Base-by-base conservation (phyloP, 1,140 invertebrate species). In the Physella acuta region DNA sequence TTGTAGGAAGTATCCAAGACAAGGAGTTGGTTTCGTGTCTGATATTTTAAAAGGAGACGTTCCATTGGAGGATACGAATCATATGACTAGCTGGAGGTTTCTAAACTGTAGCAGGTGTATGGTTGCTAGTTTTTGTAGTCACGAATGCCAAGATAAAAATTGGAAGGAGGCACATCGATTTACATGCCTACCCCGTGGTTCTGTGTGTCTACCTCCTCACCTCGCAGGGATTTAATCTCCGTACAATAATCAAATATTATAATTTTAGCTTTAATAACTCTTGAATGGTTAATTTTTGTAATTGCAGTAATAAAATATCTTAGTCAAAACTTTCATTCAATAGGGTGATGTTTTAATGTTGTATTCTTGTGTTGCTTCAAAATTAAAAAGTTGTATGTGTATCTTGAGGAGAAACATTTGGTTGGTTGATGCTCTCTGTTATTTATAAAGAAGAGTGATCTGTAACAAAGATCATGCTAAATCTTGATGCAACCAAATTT, bases 81-180 rank as follows among this genome's bases (percentile, higher is more conserved):
- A 26, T 5, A 52, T n/a, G 20, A 8, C 16, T 14, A 64, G 37
- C 34, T 66, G 64, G 64, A 49, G 28, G 31, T 66, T 66, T 56
- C n/a, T 28, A 16, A 51, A 66, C 16, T 66, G 64, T 51, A 28
- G 28, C 36, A 28, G 34, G 11, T 66, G 64, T n/a, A 66, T 66
- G 64, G 64, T 66, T 30, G 64, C 64, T 17, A 66, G 36, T 26
- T 66, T 56, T 28, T 66, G 64, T 34, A 56, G 52, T 36, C 2
- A 30, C 0, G 1, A 26, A 36, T 66, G 64, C 26, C 64, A 66
- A 52, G 39, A 30, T 17, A 16, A n/a, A 26, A 52, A 66, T 34
- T 66, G 64, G 64, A 14, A 2, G 2, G 52, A 56, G 17, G 56
- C 26, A 24, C 64, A 66, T 56, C 33, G 3, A 1, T 36, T 56